Percentiles rank a stretch among this genome's conserved stretches.
Evolutionary conservation across 2,888 invertebrate genomes (phyloP).

Genomic region (Tetropium fuscum): DNA sequence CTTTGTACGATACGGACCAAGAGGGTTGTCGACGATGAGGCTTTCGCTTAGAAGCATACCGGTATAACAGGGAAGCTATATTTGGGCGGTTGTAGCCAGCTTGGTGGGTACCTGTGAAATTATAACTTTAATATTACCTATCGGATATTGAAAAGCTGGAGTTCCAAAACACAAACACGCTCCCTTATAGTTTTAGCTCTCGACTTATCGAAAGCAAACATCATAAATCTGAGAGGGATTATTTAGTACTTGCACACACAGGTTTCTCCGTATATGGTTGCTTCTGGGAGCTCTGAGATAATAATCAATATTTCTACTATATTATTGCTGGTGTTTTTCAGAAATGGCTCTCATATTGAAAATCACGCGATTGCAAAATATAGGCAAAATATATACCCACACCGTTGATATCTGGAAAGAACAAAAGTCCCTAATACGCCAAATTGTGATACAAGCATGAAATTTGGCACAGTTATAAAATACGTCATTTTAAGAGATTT

Average conservation of each 20-base stretch:
- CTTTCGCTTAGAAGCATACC: conserved; percentile 3
- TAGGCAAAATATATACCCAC: too few species aligned
- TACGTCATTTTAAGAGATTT: too few species aligned
- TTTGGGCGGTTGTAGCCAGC: conserved; percentile 44
- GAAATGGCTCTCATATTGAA: too few species aligned
- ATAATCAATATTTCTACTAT: too few species aligned
- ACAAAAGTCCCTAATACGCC: too few species aligned
- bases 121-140: conserved; percentile 51
- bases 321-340: too few species aligned
- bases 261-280: background rate
- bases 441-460: too few species aligned
- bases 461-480: too few species aligned
- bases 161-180: conserved; percentile 52
- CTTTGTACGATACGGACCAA: conserved; percentile 53
- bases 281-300: too few species aligned
- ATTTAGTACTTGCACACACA: conserved; percentile 14
- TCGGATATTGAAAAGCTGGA: conserved; percentile 55
- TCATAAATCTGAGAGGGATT: conserved; percentile 39
- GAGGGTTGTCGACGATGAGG: conserved; percentile 14
- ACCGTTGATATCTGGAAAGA: too few species aligned
- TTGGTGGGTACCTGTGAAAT: conserved; percentile 52
- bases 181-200: conserved; percentile 41
- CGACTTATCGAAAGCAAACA: conserved; percentile 53
- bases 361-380: too few species aligned
- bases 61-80: conserved; percentile 2